These are phyloP conservation scores for Corythornis madagascariensis DNA, from an alignment of 2,113 vertebrate species.

Conservation along the genomic window DNA sequence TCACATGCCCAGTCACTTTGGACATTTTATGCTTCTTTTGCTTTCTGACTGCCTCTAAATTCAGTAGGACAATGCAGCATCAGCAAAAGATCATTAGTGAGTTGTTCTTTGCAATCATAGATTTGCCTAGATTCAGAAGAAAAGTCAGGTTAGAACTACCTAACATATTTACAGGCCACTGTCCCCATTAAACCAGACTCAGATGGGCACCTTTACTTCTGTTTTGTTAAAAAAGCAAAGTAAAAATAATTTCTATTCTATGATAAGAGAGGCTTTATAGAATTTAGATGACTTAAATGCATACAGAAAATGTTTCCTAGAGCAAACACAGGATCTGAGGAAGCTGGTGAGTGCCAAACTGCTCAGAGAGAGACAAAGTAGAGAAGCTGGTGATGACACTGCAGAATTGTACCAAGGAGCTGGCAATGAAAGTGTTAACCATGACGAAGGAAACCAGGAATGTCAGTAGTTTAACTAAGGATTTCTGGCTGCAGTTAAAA, in stretches of 20 bases:
- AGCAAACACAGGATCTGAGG: not conserved
- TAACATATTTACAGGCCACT: not conserved
- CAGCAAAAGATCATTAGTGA: not conserved
- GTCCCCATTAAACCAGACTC: not conserved
- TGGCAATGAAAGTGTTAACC: conserved; percentile 27
- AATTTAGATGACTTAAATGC: not conserved
- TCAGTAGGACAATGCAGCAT: not conserved
- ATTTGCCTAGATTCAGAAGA: not conserved
- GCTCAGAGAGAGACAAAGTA: not conserved
- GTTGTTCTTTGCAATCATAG: not conserved
- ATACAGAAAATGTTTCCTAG: not conserved
- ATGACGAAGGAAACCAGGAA: conserved; percentile 40
- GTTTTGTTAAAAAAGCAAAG: not conserved
- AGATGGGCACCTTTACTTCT: not conserved
- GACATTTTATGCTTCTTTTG: not conserved
- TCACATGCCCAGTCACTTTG: not conserved
- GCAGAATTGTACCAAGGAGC: not conserved
- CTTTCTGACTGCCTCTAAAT: not conserved
- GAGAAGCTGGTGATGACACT: not conserved
- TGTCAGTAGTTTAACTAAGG: conserved; percentile 46
- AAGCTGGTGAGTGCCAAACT: not conserved
- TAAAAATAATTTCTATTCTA: not conserved
- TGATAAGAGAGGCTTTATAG: not conserved
- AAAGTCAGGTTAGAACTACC: not conserved
- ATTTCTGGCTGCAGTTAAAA: conserved; percentile 49